A percentile compares a stretch with the other conserved stretches of the same genome.
These are phyloP conservation scores for Myrmophylax atrothorax DNA, from an alignment of 2,113 vertebrate genomes.

Conservation along the genomic window DNA sequence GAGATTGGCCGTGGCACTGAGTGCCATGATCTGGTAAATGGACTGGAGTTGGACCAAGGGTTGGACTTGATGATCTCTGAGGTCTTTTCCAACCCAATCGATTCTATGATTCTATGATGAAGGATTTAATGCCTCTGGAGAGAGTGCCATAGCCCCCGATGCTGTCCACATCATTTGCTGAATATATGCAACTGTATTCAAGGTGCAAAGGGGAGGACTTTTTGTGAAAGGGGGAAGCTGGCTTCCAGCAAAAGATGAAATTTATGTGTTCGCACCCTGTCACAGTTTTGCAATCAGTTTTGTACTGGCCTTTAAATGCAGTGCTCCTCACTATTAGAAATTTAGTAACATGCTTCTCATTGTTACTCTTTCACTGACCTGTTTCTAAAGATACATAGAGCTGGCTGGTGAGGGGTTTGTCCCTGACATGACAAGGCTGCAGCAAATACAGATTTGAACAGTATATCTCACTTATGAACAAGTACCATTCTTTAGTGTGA, in stretches of 20 bases:
- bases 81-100: too few relatives aligned
- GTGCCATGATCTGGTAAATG: too few relatives aligned
- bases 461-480: not conserved
- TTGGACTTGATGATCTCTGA: too few relatives aligned
- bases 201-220: not conserved
- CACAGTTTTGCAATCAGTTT: not conserved
- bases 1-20: too few relatives aligned
- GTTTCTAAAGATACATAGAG: not conserved
- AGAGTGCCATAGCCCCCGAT: not conserved
- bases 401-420: not conserved
- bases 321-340: not conserved
- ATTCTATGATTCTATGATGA: too few relatives aligned
- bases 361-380: not conserved
- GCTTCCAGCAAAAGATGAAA: not conserved
- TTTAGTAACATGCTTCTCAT: rapidly evolving
- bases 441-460: not conserved
- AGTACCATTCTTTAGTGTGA: not conserved
- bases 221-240: not conserved
- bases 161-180: not conserved
- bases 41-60: too few relatives aligned
- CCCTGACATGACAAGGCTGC: not conserved
- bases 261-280: not conserved
- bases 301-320: not conserved
- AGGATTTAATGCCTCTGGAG: not conserved
- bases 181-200: not conserved